Evolutionary conservation across 2,113 vertebrate species (phyloP).

Genomic region (Saimiri boliviensis): DNA sequence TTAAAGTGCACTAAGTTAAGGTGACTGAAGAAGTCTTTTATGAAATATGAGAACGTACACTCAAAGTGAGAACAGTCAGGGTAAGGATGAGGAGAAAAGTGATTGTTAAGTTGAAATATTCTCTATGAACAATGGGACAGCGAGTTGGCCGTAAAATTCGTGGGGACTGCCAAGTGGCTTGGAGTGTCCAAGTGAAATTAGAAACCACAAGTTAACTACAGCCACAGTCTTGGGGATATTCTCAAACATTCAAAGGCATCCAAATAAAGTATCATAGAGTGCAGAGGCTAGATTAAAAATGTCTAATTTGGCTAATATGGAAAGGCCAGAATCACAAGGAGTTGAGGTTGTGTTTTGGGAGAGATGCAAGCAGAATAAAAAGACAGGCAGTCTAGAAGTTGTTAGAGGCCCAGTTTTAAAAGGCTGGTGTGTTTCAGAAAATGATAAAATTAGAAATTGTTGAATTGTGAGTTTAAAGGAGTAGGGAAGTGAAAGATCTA

Average conservation of each 20-base stretch:
- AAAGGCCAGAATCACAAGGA: background rate
- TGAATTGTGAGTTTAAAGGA: background rate
- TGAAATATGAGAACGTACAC: background rate
- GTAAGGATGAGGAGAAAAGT: background rate
- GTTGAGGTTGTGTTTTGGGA: background rate
- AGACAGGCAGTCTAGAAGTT: background rate
- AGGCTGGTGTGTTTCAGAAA: background rate
- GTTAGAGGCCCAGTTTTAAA: background rate
- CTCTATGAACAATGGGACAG: background rate
- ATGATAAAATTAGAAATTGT: background rate
- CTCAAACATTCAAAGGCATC: background rate
- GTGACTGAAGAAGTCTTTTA: background rate
- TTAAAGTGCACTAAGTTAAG: background rate
- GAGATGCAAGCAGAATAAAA: background rate
- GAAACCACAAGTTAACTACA: background rate
- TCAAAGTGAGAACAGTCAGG: background rate
- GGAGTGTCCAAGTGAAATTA: background rate
- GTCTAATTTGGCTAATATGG: background rate
- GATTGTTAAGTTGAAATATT: background rate
- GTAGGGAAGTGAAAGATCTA: background rate
- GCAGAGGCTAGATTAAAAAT: background rate
- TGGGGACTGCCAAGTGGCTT: too few species aligned
- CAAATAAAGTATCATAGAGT: background rate
- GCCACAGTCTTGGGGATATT: background rate
- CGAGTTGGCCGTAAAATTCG: background rate